Percentiles rank a stretch among this genome's conserved stretches.
phyloP scores from a whole-genome alignment of 2,113 vertebrate genomes.

The Heliornis fulica region DNA sequence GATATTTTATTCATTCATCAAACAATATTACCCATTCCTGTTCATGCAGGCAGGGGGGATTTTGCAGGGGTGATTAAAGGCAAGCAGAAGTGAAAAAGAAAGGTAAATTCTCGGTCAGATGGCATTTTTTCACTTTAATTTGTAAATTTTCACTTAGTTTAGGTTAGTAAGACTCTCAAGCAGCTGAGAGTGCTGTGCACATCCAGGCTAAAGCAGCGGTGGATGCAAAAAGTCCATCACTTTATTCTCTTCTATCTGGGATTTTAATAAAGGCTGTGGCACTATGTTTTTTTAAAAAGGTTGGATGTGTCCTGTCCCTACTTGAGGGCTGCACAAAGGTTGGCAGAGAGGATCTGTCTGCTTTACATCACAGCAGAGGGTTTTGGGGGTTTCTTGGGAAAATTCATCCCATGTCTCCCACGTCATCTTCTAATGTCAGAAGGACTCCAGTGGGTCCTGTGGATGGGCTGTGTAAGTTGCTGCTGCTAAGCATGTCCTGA shows the following conservation, averaged over 20 bases:
- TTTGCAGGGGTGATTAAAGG: not conserved
- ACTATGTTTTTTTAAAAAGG: accelerated
- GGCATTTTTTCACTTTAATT: not conserved
- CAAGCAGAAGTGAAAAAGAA: not conserved
- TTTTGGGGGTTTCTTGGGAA: not conserved
- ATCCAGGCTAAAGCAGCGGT: not conserved
- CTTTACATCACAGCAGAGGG: not conserved
- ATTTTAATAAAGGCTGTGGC: not conserved
- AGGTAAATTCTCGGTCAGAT: not conserved
- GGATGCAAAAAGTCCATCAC: not conserved
- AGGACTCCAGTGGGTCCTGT: not conserved
- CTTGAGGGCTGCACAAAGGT: not conserved
- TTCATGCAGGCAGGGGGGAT: not conserved
- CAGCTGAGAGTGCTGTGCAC: not conserved
- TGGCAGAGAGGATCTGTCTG: not conserved
- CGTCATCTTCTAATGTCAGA: not conserved
- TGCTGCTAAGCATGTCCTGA: not conserved
- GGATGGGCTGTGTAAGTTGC: not conserved
- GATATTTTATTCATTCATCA: conserved; percentile 62
- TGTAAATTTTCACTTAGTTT: not conserved
- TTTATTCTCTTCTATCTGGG: not conserved
- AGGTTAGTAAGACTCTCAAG: not conserved
- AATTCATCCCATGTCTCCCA: not conserved
- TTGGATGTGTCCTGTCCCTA: accelerated
- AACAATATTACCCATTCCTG: not conserved